A percentile compares a stretch with the other conserved stretches of the same genome.
phyloP scores from a whole-genome alignment of 2,797 vertebrate species.

The Pogonophryne albipinna region DNA sequence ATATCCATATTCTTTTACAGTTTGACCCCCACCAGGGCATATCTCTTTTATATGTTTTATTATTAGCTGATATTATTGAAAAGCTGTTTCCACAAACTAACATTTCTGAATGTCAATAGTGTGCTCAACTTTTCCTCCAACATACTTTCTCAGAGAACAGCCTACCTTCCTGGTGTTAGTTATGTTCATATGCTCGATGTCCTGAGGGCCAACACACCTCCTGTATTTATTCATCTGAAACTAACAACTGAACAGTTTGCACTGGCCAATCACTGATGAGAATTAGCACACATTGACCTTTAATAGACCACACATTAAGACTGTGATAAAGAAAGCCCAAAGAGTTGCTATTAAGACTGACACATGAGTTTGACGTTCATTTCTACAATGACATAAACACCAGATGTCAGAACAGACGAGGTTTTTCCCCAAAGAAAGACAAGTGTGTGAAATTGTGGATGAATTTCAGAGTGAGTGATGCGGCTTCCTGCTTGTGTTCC shows the following conservation, averaged over 20 bases:
- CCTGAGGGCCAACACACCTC: background rate
- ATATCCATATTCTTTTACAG: background rate
- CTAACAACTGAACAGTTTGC: background rate
- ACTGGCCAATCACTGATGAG: background rate
- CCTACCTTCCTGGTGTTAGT: background rate
- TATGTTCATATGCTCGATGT: background rate
- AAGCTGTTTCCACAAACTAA: too few relatives aligned
- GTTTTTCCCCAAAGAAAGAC: slow-evolving; percentile 52
- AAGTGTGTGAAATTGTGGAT: too few relatives aligned
- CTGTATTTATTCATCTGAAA: slow-evolving; percentile 9
- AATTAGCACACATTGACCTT: slow-evolving; percentile 42
- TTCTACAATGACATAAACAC: slow-evolving; percentile 82
- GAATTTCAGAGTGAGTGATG: slow-evolving; percentile 51
- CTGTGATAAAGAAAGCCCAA: slow-evolving; percentile 52
- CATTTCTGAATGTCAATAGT: background rate
- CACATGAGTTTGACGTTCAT: slow-evolving; percentile 74
- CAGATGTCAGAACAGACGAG: slow-evolving; percentile 79
- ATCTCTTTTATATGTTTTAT: background rate
- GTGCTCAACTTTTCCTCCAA: background rate
- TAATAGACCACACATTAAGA: slow-evolving; percentile 52
- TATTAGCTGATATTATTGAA: background rate
- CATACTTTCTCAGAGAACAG: background rate
- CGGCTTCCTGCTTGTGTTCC: slow-evolving; percentile 41
- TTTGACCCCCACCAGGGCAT: background rate
- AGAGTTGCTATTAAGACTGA: slow-evolving; percentile 73